These are phyloP conservation scores for Orussus abietinus DNA, from an alignment of 1,140 invertebrate species.

Conservation along the genomic window DNA sequence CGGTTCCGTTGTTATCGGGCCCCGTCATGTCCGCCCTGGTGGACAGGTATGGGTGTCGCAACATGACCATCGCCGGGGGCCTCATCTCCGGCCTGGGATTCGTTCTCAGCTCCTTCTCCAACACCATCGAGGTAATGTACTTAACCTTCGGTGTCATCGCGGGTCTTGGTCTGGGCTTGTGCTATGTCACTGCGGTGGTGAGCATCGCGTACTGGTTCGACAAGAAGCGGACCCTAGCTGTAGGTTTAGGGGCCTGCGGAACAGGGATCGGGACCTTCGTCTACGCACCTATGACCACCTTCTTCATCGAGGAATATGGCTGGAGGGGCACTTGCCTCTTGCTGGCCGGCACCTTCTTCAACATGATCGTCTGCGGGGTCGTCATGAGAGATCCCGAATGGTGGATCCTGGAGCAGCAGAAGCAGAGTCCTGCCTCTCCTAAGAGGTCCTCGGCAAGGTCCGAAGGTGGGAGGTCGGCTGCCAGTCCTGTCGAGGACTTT, in stretches of 20 bases:
- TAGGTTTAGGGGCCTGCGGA: conserved; percentile 87
- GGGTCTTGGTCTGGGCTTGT: conserved; percentile 79
- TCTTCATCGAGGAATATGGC: conserved; percentile 71
- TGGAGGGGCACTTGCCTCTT: conserved; percentile 86
- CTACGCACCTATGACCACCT: conserved; percentile 77
- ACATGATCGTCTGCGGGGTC: conserved; percentile 84
- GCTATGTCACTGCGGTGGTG: conserved; percentile 87
- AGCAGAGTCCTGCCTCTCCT: conserved; percentile 37
- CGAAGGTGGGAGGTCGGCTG: conserved; percentile 42
- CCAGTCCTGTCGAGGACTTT: conserved; percentile 54
- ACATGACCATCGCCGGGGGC: conserved; percentile 77
- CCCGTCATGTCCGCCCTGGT: conserved; percentile 83
- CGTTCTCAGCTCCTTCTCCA: conserved; percentile 70
- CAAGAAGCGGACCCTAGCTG: conserved; percentile 84
- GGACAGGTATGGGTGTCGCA: conserved; percentile 82
- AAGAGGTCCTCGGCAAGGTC: conserved; percentile 46
- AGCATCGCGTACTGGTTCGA: conserved; percentile 96
- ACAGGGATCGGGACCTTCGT: conserved; percentile 83
- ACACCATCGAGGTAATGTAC: conserved; percentile 73
- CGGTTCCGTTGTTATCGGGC: conserved; percentile 81
- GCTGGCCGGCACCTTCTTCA: conserved; percentile 77
- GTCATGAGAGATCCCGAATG: conserved; percentile 84
- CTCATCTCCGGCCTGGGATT: conserved; percentile 76
- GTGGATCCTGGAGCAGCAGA: conserved; percentile 63
- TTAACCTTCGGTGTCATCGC: conserved; percentile 83